phyloP scores from a whole-genome alignment of 2,113 vertebrate species.

The Astur gentilis region DNA sequence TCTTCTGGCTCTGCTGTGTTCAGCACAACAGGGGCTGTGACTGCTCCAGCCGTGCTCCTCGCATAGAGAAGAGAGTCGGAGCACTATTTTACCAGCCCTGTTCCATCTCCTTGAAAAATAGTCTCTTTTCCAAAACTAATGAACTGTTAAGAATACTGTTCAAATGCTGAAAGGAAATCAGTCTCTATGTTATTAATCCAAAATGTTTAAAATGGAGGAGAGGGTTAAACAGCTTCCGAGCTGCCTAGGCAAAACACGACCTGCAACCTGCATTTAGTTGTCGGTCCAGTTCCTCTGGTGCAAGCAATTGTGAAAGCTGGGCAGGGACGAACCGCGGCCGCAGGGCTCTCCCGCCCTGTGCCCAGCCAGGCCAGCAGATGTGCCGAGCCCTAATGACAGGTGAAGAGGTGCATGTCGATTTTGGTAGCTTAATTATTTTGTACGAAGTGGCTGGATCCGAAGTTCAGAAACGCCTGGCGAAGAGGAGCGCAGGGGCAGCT shows the following conservation, averaged over 20 bases:
- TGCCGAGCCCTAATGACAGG: not conserved
- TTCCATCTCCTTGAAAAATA: not conserved
- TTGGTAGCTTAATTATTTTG: not conserved
- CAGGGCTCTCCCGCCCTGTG: not conserved
- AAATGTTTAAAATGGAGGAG: not conserved
- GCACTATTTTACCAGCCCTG: not conserved
- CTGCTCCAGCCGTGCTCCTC: not conserved
- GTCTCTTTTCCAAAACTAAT: not conserved
- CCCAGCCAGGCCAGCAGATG: not conserved
- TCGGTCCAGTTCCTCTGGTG: slow-evolving; percentile 1
- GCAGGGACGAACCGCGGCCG: not conserved
- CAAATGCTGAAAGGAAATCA: not conserved
- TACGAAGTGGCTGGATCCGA: not conserved
- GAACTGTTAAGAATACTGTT: not conserved
- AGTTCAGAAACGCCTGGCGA: not conserved
- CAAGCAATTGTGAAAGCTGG: slow-evolving; percentile 12
- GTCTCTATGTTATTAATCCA: not conserved
- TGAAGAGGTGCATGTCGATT: not conserved
- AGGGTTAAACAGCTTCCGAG: not conserved
- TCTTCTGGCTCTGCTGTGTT: not conserved
- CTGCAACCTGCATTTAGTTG: not conserved
- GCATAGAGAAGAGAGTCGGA: not conserved
- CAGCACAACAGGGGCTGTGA: not conserved
- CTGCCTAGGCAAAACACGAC: not conserved
- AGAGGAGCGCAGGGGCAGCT: not conserved